Percentiles rank a stretch among this genome's conserved stretches.
Conservation (phyloP, 2,888 invertebrate genomes). For the Ormyrus rosae region DNA sequence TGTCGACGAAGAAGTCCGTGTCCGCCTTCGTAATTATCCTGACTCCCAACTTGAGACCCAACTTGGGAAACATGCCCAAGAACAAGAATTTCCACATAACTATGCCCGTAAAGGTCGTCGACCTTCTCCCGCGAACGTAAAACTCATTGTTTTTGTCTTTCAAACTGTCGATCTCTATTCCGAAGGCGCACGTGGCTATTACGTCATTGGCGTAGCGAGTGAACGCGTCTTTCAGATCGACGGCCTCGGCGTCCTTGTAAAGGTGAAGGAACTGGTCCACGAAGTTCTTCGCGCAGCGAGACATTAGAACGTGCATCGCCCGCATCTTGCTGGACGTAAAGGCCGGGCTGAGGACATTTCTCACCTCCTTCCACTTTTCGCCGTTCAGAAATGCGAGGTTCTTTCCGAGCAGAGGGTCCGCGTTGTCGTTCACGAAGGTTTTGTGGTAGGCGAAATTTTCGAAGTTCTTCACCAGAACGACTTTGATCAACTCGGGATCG, state of each 20-base stretch:
- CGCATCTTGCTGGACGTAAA: not conserved
- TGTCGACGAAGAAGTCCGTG: conserved; percentile 44
- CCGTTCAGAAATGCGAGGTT: not conserved
- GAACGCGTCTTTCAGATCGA: conserved; percentile 65
- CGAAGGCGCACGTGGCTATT: conserved; percentile 65
- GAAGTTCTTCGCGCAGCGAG: conserved; percentile 58
- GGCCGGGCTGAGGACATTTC: not conserved
- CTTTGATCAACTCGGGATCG: conserved; percentile 51
- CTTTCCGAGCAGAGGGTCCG: not conserved
- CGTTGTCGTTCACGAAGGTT: not conserved
- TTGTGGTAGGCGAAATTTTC: not conserved
- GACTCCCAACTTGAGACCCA: conserved; percentile 50
- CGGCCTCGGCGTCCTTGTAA: not conserved
- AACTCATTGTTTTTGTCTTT: conserved; percentile 64
- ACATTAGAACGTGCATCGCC: conserved; percentile 69
- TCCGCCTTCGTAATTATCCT: conserved; percentile 20
- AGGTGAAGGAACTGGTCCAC: not conserved
- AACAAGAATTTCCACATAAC: conserved; percentile 54
- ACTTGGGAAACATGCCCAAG: conserved; percentile 39
- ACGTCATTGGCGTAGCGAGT: conserved; percentile 62
- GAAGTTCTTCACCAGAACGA: conserved; percentile 24
- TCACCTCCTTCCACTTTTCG: not conserved
- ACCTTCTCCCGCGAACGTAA: conserved; percentile 59
- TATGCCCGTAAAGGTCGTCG: conserved; percentile 33
- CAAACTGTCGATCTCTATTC: conserved; percentile 61